Conservation (phyloP, 2,888 invertebrate genomes). For the Germaria angustata region DNA sequence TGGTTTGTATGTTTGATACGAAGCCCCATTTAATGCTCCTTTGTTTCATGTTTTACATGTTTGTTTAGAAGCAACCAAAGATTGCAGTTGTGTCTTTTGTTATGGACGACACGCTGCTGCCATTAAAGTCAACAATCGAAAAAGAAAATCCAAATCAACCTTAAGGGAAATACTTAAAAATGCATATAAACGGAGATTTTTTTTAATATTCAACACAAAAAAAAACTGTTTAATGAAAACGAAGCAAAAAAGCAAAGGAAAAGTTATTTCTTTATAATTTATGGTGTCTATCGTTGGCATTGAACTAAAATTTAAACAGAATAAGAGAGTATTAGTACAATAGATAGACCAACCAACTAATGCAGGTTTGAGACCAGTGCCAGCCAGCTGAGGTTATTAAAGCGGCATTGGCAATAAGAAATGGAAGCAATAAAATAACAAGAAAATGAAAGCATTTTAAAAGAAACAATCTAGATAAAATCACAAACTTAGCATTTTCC, state of each 20-base stretch:
- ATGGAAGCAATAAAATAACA: background rate
- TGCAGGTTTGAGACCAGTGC: background rate
- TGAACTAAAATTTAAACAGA: slow-evolving; percentile 55
- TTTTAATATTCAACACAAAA: background rate
- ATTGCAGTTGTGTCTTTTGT: background rate
- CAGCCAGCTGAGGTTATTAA: slow-evolving; percentile 16
- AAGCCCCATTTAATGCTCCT: slow-evolving; percentile 17
- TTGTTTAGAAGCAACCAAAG: slow-evolving; percentile 34
- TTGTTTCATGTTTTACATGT: background rate
- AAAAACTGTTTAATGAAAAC: background rate
- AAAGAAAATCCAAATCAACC: slow-evolving; percentile 52
- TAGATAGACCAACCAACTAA: background rate
- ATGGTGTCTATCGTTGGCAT: slow-evolving; percentile 45
- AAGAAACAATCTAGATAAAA: slow-evolving; percentile 43
- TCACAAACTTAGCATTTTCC: slow-evolving; percentile 19
- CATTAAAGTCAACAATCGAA: slow-evolving; percentile 35
- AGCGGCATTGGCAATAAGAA: slow-evolving; percentile 17
- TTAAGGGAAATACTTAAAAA: slow-evolving; percentile 44
- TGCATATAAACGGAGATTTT: background rate
- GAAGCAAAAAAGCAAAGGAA: background rate
- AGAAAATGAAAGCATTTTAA: slow-evolving; percentile 42
- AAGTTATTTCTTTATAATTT: slow-evolving; percentile 37
- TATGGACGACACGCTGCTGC: background rate
- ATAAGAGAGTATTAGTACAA: background rate
- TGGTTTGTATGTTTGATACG: background rate